Conservation (phyloP, 2,888 invertebrate species). For the Amblyteles armatorius region DNA sequence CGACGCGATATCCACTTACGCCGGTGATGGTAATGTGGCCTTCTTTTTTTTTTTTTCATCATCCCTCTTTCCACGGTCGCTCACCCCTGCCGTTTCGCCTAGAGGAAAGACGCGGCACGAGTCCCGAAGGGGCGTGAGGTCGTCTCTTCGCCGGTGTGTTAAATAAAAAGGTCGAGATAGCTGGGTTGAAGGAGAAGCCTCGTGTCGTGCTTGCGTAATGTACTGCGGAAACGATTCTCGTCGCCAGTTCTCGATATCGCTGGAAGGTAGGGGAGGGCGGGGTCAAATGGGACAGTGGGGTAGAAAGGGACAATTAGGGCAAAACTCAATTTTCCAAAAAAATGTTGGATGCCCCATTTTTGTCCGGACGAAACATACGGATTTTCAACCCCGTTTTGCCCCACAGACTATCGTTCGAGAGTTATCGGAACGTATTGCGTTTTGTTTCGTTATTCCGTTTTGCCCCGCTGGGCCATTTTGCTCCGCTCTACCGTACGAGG, state of each 20-base stretch:
- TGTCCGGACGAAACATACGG: no score
- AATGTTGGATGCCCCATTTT: no score
- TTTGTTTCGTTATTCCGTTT: no score
- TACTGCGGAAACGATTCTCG: conserved; percentile 29
- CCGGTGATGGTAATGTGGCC: conserved; percentile 66
- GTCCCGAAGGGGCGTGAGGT: conserved; percentile 36
- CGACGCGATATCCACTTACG: conserved; percentile 72
- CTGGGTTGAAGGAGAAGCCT: not conserved
- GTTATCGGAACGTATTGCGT: no score
- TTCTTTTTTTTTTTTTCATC: conserved; percentile 57
- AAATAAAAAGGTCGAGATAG: conserved; percentile 44
- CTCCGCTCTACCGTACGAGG: not conserved
- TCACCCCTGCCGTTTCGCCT: conserved; percentile 57
- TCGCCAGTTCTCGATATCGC: conserved; percentile 27
- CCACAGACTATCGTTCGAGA: no score
- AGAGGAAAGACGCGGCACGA: conserved; percentile 45
- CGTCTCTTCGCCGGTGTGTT: conserved; percentile 25
- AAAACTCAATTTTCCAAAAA: no score
- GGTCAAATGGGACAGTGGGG: no score
- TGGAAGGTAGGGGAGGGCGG: not conserved
- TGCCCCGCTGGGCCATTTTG: no score
- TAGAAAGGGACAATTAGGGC: no score
- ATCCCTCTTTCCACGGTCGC: conserved; percentile 62
- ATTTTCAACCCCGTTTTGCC: no score
- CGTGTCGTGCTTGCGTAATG: conserved; percentile 19